Base-by-base conservation (phyloP, 2,888 invertebrate species). In the Cheilosia vernalis region DNA sequence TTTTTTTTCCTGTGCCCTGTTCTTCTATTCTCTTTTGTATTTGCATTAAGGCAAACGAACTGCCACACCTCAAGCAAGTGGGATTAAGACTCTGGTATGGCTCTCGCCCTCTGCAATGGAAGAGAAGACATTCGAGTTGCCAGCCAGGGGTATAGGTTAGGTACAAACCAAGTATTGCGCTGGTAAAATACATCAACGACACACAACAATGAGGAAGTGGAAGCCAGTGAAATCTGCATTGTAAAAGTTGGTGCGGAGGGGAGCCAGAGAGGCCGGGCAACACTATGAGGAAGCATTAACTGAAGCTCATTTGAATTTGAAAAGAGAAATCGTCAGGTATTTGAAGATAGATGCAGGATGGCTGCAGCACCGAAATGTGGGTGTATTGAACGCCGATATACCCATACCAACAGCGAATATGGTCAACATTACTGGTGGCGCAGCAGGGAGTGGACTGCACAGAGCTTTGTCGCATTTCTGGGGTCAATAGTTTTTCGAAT, bases 191-290 rank as follows among this genome's bases (percentile, higher is more conserved):
- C 73, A 84, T 60, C 84, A 70, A 70, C 64, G 40, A 64, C 63
- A 72, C 69, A 74, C 74, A 84, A 80, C 80, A 84, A 84, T 84
- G 84, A 84, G 84, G 84, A 84, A 80, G 70, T 84, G 80, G 84
- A 80, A 84, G 84, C 74, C 64, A 79, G 80, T 74, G 74, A 84
- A 80, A 84, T 84, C 84, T 76, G 80, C 61, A 74, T 76, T 80
- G 84, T 80, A 80, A 79, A 64, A 70, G 74, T 60, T 55, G 30
- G 56, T 63, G 49, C 21, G 24, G 37, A 19, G 27, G 47, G 53
- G 17, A 13, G 44, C 3, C 13, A 47, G 58, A 60, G 24, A 51
- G n/a, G 49, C 24, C 49, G 44, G 30, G 37, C 58, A 60, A 55
- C 37, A 30, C 30, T 51, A 84, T 42, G 60, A 84, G 73, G 83